These are phyloP conservation scores for Phortica variegata DNA, from an alignment of 1,140 invertebrate species.

Conservation along the genomic window DNA sequence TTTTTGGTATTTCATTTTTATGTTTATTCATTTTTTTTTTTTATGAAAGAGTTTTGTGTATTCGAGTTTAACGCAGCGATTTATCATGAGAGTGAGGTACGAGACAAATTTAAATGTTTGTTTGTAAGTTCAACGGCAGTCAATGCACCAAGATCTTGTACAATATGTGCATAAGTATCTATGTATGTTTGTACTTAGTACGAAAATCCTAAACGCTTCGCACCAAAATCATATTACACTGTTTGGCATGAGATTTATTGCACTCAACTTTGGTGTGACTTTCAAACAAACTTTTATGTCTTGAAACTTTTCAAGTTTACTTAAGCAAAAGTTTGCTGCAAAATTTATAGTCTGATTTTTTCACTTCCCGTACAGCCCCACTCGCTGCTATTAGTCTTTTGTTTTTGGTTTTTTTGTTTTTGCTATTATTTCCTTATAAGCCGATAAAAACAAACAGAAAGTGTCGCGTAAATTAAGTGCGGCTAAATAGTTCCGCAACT, in stretches of 20 bases:
- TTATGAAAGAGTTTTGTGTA: too few relatives aligned
- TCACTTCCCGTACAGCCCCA: conserved; percentile 12
- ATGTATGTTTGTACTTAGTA: background rate
- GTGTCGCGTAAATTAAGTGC: too few relatives aligned
- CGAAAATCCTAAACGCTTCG: conserved; percentile 25
- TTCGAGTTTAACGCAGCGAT: too few relatives aligned
- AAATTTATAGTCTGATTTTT: conserved; percentile 21
- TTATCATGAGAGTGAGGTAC: too few relatives aligned
- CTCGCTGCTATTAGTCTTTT: conserved; percentile 13
- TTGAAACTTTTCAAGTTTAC: conserved; percentile 56
- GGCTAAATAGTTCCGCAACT: too few relatives aligned
- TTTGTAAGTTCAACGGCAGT: too few relatives aligned
- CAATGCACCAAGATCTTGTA: too few relatives aligned
- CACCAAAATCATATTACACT: conserved; percentile 29
- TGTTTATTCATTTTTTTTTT: too few relatives aligned
- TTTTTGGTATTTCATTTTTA: too few relatives aligned
- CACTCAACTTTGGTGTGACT: conserved; percentile 51
- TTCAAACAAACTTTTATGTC: conserved; percentile 54
- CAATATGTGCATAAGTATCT: too few relatives aligned
- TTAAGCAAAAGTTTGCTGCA: conserved; percentile 45
- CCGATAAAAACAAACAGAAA: too few relatives aligned
- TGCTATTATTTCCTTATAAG: background rate
- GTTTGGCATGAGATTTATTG: conserved; percentile 44
- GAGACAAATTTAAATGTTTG: too few relatives aligned
- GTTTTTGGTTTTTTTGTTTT: conserved; percentile 12